Conservation (phyloP, 2,888 invertebrate species). For the Habroteleia sp. region DNA sequence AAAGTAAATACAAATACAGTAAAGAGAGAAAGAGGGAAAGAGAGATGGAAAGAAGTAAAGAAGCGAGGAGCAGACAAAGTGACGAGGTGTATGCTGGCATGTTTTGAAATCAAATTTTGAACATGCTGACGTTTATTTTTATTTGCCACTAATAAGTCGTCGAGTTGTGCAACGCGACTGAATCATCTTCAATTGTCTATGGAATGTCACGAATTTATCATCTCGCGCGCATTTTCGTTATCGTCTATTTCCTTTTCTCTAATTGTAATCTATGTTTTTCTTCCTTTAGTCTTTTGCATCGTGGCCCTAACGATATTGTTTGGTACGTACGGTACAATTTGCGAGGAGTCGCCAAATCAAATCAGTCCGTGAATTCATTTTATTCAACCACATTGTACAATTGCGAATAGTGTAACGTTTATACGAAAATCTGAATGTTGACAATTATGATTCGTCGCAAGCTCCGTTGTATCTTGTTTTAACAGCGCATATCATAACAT, state of each 20-base stretch:
- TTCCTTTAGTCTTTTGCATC: constrained; percentile 11
- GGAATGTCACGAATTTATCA: constrained; percentile 40
- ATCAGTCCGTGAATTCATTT: background rate
- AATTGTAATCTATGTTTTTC: constrained; percentile 5
- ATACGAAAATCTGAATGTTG: no score
- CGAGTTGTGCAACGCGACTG: constrained; percentile 4
- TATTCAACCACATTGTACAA: no score
- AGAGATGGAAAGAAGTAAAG: constrained; percentile 3
- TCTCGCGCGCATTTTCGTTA: constrained; percentile 8
- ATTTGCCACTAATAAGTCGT: constrained; percentile 33
- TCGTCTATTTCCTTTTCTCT: background rate
- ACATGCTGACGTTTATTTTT: constrained; percentile 47
- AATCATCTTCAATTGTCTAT: constrained; percentile 36
- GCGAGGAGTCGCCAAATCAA: no score
- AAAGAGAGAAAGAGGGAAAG: background rate
- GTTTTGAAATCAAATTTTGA: constrained; percentile 55
- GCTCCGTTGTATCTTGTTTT: constrained; percentile 17
- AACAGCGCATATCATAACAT: constrained; percentile 51
- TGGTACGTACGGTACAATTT: constrained; percentile 6
- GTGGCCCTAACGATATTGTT: constrained; percentile 17
- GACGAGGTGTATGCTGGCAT: constrained; percentile 41
- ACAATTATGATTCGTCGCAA: constrained; percentile 15
- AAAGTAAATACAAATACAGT: constrained; percentile 27
- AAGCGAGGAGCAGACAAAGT: constrained; percentile 33
- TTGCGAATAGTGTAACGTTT: no score